Percentiles rank a stretch among this genome's conserved stretches.
Conservation (phyloP, 2,113 vertebrate genomes). For the Cyrtonyx montezumae region DNA sequence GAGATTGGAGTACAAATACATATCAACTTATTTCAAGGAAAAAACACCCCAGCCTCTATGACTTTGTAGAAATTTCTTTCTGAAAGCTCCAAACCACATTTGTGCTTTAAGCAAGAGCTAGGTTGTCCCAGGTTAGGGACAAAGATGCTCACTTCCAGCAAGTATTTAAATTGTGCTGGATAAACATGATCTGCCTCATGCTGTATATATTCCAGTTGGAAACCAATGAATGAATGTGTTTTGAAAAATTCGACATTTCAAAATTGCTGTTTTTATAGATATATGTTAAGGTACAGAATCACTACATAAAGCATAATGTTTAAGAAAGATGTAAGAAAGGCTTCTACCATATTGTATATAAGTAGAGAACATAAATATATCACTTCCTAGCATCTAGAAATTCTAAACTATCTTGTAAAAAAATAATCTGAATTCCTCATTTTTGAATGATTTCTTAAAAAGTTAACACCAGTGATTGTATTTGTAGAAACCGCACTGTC, state of each 20-base stretch:
- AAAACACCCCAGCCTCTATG: neutral
- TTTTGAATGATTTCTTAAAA: neutral
- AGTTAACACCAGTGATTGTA: accelerated
- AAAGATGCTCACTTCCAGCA: neutral
- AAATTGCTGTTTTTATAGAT: constrained; percentile 3
- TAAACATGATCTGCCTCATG: neutral
- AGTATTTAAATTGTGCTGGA: neutral
- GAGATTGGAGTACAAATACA: neutral
- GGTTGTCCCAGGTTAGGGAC: neutral
- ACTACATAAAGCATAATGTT: neutral
- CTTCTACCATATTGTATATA: neutral
- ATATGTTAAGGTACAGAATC: constrained; percentile 2
- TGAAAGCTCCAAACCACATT: neutral
- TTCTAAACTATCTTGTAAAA: neutral
- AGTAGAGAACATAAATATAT: neutral
- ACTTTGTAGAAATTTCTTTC: neutral
- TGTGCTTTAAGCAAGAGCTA: neutral
- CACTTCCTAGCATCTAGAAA: neutral
- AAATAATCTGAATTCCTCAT: neutral
- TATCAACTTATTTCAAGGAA: neutral
- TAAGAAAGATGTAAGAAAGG: neutral
- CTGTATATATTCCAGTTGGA: neutral
- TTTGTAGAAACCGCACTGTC: neutral
- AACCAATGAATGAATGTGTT: neutral
- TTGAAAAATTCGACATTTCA: neutral